Evolutionary conservation across 2,888 invertebrate species (phyloP).

Genomic region (Sthenelais limicola): DNA sequence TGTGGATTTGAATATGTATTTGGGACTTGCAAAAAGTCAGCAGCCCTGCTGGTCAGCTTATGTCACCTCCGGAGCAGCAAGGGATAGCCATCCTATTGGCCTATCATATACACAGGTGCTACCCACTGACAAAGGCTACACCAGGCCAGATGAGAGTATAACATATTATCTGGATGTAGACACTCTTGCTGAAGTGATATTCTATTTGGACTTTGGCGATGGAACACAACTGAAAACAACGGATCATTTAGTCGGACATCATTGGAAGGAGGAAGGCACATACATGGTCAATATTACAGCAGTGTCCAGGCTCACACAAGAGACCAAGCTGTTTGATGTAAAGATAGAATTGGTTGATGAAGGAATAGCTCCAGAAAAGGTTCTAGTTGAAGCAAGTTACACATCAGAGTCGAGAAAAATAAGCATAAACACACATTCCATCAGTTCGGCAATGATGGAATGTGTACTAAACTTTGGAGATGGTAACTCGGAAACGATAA

Average conservation of each 20-base stretch:
- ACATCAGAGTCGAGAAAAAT: neutral
- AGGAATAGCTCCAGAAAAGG: conserved; percentile 46
- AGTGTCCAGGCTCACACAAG: conserved; percentile 11
- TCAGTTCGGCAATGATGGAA: neutral
- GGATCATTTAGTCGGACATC: conserved; percentile 55
- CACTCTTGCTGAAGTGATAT: conserved; percentile 53
- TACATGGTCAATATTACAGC: conserved; percentile 56
- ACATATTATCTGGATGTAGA: conserved; percentile 53
- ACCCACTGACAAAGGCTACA: conserved; percentile 55
- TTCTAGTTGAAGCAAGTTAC: conserved; percentile 35
- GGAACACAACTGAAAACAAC: conserved; percentile 49
- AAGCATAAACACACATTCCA: neutral
- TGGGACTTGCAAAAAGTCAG: too few species aligned
- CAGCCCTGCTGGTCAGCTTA: neutral
- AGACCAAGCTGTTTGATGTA: conserved; percentile 33
- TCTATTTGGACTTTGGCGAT: conserved; percentile 62
- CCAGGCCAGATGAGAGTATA: conserved; percentile 63
- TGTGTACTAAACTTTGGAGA: conserved; percentile 58
- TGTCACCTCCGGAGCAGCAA: neutral
- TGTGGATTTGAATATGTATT: too few species aligned
- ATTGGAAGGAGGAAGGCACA: conserved; percentile 57
- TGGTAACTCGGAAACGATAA: conserved; percentile 12
- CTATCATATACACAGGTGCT: conserved; percentile 32
- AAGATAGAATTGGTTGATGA: conserved; percentile 46
- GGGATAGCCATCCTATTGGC: conserved; percentile 33